phyloP scores from a whole-genome alignment of 2,113 vertebrate genomes.

The Pelusios castaneus region DNA sequence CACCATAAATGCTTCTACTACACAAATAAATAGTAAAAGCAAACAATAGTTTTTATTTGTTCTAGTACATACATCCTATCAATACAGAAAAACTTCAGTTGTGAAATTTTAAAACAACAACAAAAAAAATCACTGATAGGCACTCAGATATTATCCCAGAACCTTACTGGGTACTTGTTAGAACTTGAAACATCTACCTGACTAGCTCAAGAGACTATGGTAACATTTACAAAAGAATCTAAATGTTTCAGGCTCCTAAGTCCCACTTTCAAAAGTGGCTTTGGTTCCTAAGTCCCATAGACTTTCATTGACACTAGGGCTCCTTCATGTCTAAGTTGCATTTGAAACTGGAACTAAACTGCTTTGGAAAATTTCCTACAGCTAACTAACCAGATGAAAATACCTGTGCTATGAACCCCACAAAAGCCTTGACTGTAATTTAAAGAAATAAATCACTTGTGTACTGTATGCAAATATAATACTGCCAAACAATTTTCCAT shows the following conservation, averaged over 20 bases:
- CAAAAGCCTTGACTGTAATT: accelerated
- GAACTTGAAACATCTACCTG: neutral
- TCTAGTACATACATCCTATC: neutral
- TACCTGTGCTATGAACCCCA: neutral
- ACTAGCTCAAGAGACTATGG: neutral
- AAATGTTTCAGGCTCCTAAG: neutral
- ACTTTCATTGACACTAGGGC: accelerated
- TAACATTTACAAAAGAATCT: neutral
- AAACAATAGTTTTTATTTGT: neutral
- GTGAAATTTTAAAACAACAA: neutral
- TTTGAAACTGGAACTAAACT: neutral
- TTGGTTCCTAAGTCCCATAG: neutral
- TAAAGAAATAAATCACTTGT: neutral
- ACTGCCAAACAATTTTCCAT: neutral
- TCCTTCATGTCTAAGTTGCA: neutral
- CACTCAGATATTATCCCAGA: neutral
- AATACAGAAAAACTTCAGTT: neutral
- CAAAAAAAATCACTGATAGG: neutral
- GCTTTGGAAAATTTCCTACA: neutral
- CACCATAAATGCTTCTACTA: neutral
- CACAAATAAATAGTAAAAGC: neutral
- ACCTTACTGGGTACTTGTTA: neutral
- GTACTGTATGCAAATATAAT: neutral
- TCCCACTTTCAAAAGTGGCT: neutral
- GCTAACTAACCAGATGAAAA: neutral